Conservation (phyloP, 2,797 vertebrate species). For the Melanotaenia boesemani region DNA sequence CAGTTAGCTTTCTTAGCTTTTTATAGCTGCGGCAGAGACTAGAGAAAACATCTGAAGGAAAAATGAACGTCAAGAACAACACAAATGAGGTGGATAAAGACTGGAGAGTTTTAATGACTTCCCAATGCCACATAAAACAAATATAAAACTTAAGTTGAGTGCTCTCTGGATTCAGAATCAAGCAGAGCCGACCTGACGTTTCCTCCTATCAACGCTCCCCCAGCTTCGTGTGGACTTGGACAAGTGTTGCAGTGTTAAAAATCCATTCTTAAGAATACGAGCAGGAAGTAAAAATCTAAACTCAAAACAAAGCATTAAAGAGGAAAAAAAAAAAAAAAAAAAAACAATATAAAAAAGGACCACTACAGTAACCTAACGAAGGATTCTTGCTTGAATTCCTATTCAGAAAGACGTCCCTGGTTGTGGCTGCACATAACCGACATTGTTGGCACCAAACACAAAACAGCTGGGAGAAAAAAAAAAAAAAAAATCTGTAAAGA, state of each 20-base stretch:
- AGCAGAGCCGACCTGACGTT: slow-evolving; percentile 38
- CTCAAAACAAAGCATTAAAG: slow-evolving; percentile 11
- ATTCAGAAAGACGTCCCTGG: slow-evolving; percentile 27
- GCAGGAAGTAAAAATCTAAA: slow-evolving; percentile 43
- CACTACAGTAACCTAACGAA: slow-evolving; percentile 31
- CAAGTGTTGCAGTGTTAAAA: slow-evolving; percentile 61
- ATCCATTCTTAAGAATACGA: slow-evolving; percentile 54
- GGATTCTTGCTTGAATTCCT: slow-evolving; percentile 32
- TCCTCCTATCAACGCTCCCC: slow-evolving; percentile 8
- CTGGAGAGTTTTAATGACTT: slow-evolving; percentile 74
- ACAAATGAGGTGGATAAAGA: slow-evolving; percentile 54
- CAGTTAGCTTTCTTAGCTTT: background rate
- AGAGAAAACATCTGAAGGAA: background rate
- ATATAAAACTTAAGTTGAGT: slow-evolving; percentile 77
- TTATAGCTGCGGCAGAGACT: background rate
- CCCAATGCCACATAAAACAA: slow-evolving; percentile 80
- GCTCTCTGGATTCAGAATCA: slow-evolving; percentile 49
- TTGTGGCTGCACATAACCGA: slow-evolving; percentile 31
- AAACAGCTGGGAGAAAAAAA: slow-evolving; percentile 63
- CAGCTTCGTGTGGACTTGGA: slow-evolving; percentile 29
- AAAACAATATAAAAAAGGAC: background rate
- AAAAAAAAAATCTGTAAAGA: slow-evolving; percentile 56
- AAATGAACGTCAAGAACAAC: background rate
- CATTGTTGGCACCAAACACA: slow-evolving; percentile 59
- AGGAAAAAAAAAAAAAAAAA: background rate